A percentile compares a stretch with the other conserved stretches of the same genome.
These are phyloP conservation scores for Coecobrya sp. DNA, from an alignment of 2,888 invertebrate genomes.

Conservation along the genomic window DNA sequence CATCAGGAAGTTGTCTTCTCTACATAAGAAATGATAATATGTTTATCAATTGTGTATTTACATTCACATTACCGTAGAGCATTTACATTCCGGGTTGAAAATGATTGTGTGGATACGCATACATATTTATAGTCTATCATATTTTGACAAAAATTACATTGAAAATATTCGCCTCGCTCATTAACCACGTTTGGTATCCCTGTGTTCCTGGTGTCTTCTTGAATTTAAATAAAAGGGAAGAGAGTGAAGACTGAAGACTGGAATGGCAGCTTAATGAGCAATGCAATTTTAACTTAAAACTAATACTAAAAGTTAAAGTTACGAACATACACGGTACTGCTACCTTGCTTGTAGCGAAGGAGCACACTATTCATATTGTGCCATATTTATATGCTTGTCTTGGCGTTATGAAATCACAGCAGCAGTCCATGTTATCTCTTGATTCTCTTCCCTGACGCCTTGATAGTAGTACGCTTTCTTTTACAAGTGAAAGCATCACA, in stretches of 20 bases:
- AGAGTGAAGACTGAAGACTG: neutral
- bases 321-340: neutral
- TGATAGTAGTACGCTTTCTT: neutral
- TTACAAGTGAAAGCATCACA: neutral
- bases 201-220: no score
- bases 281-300: slow-evolving; percentile 34
- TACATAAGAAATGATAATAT: no score
- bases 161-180: neutral
- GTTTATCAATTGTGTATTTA: no score
- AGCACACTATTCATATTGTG: neutral
- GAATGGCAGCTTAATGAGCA: neutral
- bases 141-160: no score
- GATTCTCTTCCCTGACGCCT: neutral
- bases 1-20: no score
- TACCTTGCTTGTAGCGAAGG: neutral
- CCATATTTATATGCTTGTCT: neutral
- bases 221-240: no score
- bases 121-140: neutral
- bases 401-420: neutral
- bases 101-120: no score
- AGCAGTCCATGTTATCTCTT: neutral
- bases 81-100: no score
- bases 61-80: no score
- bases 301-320: neutral
- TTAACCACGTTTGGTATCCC: neutral